Evolutionary conservation across 2,113 vertebrate species (phyloP).

Genomic region (Oreotragus oreotragus): DNA sequence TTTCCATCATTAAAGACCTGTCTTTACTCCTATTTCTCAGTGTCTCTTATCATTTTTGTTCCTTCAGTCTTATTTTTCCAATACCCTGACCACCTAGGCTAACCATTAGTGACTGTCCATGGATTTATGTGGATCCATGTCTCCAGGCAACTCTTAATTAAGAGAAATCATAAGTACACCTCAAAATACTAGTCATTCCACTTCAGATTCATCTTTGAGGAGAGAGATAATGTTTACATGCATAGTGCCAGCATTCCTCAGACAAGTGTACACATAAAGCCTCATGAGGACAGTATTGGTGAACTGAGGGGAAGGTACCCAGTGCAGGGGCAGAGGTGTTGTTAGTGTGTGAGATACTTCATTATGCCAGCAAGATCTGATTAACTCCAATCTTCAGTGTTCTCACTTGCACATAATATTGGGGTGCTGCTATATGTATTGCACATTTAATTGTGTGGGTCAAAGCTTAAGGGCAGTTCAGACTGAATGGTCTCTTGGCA

Average conservation of each 20-base stretch:
- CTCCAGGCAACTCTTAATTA: background rate
- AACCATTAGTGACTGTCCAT: background rate
- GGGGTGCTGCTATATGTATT: background rate
- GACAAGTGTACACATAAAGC: background rate
- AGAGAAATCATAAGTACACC: background rate
- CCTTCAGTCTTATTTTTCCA: background rate
- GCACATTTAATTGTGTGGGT: background rate
- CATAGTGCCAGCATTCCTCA: background rate
- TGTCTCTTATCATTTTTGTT: background rate
- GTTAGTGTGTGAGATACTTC: background rate
- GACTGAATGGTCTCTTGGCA: background rate
- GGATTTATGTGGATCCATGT: background rate
- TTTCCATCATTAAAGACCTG: background rate
- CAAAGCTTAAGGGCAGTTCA: background rate
- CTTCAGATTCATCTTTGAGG: background rate
- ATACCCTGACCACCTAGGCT: background rate
- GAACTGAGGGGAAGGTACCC: too few species aligned
- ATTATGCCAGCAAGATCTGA: background rate
- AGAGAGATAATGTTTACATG: background rate
- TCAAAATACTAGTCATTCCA: background rate
- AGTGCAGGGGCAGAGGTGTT: background rate
- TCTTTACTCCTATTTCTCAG: background rate
- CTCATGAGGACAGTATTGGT: too few species aligned
- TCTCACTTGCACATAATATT: background rate
- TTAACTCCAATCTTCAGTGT: background rate